phyloP scores from a whole-genome alignment of 2,888 invertebrate species.

The Timema cristinae region DNA sequence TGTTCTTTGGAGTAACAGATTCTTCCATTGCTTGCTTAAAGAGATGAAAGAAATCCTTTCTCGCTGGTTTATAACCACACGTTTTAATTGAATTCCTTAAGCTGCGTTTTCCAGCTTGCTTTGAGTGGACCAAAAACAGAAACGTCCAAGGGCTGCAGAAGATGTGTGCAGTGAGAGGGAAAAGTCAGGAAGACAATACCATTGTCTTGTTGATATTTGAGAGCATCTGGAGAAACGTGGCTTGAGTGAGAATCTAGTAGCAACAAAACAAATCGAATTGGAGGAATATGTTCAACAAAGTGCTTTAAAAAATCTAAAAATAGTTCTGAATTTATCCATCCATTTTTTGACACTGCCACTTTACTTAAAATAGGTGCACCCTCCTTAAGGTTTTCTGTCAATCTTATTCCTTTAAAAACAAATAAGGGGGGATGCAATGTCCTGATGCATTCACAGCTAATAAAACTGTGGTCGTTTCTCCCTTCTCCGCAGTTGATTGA shows the following conservation, averaged over 20 bases:
- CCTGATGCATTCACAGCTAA: background rate
- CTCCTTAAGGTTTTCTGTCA: too few species aligned
- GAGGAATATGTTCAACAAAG: background rate
- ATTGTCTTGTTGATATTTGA: background rate
- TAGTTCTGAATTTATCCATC: too few species aligned
- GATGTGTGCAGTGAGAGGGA: constrained; percentile 9
- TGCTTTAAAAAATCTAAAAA: too few species aligned
- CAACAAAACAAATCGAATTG: background rate
- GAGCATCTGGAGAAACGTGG: background rate
- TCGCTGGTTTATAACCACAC: constrained; percentile 8
- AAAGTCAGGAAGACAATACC: background rate
- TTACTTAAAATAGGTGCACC: too few species aligned
- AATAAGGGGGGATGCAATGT: too few species aligned
- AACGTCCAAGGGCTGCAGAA: constrained; percentile 4
- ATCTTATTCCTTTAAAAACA: too few species aligned
- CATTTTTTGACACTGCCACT: background rate
- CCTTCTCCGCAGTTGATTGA: constrained; percentile 1
- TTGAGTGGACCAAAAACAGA: constrained; percentile 9
- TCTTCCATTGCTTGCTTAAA: background rate
- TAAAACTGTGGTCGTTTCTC: constrained; percentile 2
- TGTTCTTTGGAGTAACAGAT: too few species aligned
- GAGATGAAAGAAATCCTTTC: background rate
- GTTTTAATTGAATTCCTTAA: background rate
- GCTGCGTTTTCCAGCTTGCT: background rate
- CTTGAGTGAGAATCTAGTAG: constrained; percentile 1